Conservation (phyloP, 1,140 invertebrate genomes). For the Brachionus koreanus region DNA sequence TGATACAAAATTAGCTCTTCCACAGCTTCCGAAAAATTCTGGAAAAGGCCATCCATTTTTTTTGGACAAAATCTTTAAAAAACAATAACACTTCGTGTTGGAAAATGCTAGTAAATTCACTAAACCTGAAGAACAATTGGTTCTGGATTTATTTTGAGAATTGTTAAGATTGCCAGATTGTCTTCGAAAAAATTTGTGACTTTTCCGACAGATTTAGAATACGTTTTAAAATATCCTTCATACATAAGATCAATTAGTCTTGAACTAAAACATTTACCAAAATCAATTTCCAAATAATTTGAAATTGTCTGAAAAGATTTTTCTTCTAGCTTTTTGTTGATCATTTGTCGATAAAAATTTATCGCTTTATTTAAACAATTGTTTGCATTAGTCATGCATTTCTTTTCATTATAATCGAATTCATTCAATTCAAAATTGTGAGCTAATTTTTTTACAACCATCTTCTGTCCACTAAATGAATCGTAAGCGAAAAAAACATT, state of each 20-base stretch:
- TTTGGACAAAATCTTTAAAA: neutral
- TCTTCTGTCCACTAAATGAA: neutral
- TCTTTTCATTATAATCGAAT: neutral
- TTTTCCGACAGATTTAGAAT: neutral
- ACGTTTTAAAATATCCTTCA: neutral
- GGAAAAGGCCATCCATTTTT: conserved; percentile 25
- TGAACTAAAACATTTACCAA: neutral
- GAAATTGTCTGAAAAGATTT: neutral
- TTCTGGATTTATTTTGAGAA: conserved; percentile 32
- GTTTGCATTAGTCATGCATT: neutral
- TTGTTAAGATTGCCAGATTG: neutral
- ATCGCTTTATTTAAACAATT: neutral
- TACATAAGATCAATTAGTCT: neutral
- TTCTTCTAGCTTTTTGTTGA: neutral
- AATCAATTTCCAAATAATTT: neutral
- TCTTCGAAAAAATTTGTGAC: neutral
- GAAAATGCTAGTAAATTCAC: neutral
- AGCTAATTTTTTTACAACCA: conserved; percentile 39
- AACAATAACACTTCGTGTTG: neutral
- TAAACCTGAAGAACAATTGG: conserved; percentile 9
- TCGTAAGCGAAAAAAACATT: conserved; percentile 42
- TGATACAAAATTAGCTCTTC: neutral
- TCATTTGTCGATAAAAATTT: neutral
- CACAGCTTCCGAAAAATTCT: conserved; percentile 16
- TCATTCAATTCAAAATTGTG: conserved; percentile 9